Evolutionary conservation across 37 sponge, comb jelly and placozoan genomes (phyloP).

Genomic region (Axinella damicornis): DNA sequence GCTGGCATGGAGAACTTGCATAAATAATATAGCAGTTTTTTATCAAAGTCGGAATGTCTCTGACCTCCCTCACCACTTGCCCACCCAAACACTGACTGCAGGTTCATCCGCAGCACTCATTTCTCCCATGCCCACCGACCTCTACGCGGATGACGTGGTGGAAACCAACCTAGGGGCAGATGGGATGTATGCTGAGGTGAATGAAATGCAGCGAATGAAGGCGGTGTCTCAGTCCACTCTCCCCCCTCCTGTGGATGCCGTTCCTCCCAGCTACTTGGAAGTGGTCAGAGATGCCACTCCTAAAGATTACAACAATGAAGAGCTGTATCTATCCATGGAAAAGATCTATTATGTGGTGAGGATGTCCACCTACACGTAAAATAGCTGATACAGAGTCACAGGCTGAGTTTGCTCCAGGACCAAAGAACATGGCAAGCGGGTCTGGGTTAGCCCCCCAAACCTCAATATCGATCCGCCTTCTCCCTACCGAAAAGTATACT

Average conservation of each 20-base stretch:
- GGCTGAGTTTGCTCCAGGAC: too few species aligned
- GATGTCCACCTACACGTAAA: background rate
- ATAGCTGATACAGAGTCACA: too few species aligned
- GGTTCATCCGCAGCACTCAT: background rate
- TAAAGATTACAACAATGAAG: slow-evolving; percentile 59
- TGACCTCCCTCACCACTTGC: too few species aligned
- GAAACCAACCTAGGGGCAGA: background rate
- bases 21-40: too few species aligned
- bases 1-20: too few species aligned
- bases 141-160: background rate
- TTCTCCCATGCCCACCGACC: background rate
- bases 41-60: too few species aligned
- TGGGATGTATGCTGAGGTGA: slow-evolving; percentile 9
- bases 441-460: too few species aligned
- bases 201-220: background rate
- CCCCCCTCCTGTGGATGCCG: background rate
- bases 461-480: too few species aligned
- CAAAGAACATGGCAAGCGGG: too few species aligned
- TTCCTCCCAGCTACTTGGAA: background rate
- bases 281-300: slow-evolving; percentile 41
- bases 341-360: slow-evolving; percentile 33
- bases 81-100: too few species aligned
- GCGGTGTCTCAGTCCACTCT: background rate
- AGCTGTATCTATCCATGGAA: slow-evolving; percentile 40
- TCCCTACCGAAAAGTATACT: too few species aligned